Evolutionary conservation across 2,113 vertebrate species (phyloP), one percentile per base, ranked within the genome.

Genomic region (Rousettus leschenaultii): DNA sequence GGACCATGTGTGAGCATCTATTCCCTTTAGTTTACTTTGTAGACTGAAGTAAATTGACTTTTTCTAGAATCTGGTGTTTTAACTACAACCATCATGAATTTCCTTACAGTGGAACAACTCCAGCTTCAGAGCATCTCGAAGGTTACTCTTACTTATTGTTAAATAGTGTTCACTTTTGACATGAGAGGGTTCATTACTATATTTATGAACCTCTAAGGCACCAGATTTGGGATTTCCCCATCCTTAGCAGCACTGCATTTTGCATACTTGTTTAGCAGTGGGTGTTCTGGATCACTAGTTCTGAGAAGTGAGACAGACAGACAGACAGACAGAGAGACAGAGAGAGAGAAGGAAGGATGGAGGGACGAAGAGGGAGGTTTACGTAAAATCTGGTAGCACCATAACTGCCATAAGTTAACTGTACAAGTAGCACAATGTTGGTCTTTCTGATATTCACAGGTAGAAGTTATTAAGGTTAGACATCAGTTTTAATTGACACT

Each of bases 141-240:
- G 97, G 93, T 95, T 96, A 78, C 89, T 97, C 94, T 92, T 97
- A 90, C 95, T 97, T 98, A 94, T 74, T 98, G 97, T 97, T 98
- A 98, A 98, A 98, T 96, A 98, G 95, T 94, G 91, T 94, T 98
- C 97, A 95, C 95, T 98, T 97, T 94, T 97, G 98, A 98, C 97
- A 24, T 86, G 94, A 97, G 97, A 77, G 21, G 18, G 59, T 74
- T 80, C 68, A 35, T 94, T 48, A 55, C 48, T 92, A 0, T 57
- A 84, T 91, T 68, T 97, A 95, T 97, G 96, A 98, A 97, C 91
- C 68, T 96, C 83, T 97, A 89, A 78, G 86, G 86, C 87, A 96
- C 48, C 83, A 59, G 40, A 63, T 92, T 87, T 94, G 53, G 59
- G 63, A 95, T 91, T 88, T 91, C 86, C 79, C 2, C 13, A 15